Base-by-base conservation (phyloP, 2,113 vertebrate species). In the Malurus melanocephalus region DNA sequence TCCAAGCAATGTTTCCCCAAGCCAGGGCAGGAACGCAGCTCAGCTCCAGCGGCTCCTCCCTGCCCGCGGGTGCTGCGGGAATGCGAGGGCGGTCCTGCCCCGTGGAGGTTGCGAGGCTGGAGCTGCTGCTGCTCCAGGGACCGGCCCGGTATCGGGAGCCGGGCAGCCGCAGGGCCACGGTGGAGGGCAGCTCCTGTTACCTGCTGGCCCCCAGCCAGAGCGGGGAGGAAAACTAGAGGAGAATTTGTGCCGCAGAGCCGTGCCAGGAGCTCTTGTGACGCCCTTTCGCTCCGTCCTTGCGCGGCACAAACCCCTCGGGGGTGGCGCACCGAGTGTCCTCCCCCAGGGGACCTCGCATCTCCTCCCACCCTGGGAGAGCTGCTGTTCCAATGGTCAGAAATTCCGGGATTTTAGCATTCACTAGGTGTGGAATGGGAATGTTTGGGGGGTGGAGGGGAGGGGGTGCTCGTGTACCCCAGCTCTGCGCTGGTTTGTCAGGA, bases 371-470 rank as follows among this genome's bases (percentile, higher is more conserved):
- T 0, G 38, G 27, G 35, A 5, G 56, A 1, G 49, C 9, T 46
- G 26, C 42, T 4, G 2, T 3, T 30, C 8, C 9, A 6, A 0
- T 0, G 13, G 5, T 5, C 15, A 4, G 26, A 49, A 80, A 1
- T 1, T 0, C 38, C 4, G 62, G 32, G 48, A 8, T 52, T 66
- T 65, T 3, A 3, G 2, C 55, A 0, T 4, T 30, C 28, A 4
- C 2, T 52, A 49, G 66, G 69, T 80, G 26, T 5, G 38, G 28
- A 49, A 16, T 0, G 38, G 60, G 61, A 42, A 43, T 10, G 59
- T 4, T 13, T 12, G 1, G 60, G 23, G 23, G 3, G 0, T 10
- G 16, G 11, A 15, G 24, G 7, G 19, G 27, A 66, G 17, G 24
- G 46, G 27, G 24, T 68, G 11, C 5, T 48, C 2, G 0, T 16